Conservation (phyloP, 2,888 invertebrate genomes). For the Pristionchus japonicus region DNA sequence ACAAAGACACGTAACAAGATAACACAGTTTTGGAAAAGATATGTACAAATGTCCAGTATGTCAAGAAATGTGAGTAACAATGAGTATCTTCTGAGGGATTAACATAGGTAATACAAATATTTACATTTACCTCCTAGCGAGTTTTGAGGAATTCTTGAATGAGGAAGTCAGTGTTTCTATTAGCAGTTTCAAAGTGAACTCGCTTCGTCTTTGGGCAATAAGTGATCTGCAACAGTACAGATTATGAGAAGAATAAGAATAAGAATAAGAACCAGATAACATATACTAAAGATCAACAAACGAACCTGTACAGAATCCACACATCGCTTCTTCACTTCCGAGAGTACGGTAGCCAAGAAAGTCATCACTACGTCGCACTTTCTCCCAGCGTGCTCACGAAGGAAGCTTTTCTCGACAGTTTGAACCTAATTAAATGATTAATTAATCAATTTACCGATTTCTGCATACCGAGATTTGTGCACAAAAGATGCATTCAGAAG, state of each 20-base stretch:
- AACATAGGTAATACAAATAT: not conserved
- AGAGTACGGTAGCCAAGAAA: conserved; percentile 22
- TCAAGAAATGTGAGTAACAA: not conserved
- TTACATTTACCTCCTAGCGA: not conserved
- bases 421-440: too few species aligned
- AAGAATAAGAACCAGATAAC: too few species aligned
- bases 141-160: not conserved
- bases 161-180: conserved; percentile 8
- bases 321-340: conserved; percentile 11
- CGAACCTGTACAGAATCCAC: not conserved
- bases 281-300: too few species aligned
- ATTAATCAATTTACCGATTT: too few species aligned
- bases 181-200: not conserved
- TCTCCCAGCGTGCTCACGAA: not conserved
- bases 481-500: not conserved
- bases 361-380: conserved; percentile 1
- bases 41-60: not conserved
- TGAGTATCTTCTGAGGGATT: not conserved
- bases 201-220: not conserved
- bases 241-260: not conserved
- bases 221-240: not conserved
- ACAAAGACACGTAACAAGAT: not conserved
- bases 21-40: not conserved
- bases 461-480: too few species aligned
- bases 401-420: not conserved